Evolutionary conservation across 2,797 vertebrate species (phyloP).

Genomic region (Arnoldichthys spilopterus): DNA sequence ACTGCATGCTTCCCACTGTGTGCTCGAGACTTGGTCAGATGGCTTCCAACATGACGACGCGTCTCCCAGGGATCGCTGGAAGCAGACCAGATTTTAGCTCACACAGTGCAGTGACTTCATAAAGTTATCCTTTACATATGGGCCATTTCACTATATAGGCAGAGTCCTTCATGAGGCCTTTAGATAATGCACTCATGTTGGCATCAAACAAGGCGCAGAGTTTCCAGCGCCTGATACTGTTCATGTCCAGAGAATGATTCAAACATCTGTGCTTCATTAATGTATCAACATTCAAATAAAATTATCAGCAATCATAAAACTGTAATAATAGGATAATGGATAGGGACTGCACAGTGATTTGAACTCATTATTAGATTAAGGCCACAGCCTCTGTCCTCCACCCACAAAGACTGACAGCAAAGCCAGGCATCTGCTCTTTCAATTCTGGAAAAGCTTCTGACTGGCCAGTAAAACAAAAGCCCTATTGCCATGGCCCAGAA

Average conservation of each 20-base stretch:
- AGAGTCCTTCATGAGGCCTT: background rate
- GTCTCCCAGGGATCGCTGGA: conserved; percentile 10
- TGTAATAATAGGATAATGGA: conserved; percentile 32
- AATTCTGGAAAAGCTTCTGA: conserved; percentile 12
- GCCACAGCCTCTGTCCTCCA: conserved; percentile 33
- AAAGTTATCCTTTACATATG: background rate
- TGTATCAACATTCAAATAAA: conserved; percentile 27
- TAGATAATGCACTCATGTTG: background rate
- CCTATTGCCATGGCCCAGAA: background rate
- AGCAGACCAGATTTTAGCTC: background rate
- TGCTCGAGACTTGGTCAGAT: conserved; percentile 7
- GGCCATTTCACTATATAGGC: background rate
- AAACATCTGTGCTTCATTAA: conserved; percentile 52
- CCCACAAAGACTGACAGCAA: conserved; percentile 13
- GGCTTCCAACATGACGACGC: conserved; percentile 11
- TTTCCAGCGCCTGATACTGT: background rate
- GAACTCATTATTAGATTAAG: conserved; percentile 40
- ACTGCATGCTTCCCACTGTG: conserved; percentile 23
- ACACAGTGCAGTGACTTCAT: background rate
- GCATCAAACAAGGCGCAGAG: background rate
- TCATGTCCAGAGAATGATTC: background rate
- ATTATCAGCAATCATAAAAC: conserved; percentile 46
- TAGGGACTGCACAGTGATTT: conserved; percentile 46
- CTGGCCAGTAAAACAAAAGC: background rate
- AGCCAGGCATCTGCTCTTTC: background rate